Evolutionary conservation across 2,888 invertebrate genomes (phyloP).

Genomic region (Idaea aversata): DNA sequence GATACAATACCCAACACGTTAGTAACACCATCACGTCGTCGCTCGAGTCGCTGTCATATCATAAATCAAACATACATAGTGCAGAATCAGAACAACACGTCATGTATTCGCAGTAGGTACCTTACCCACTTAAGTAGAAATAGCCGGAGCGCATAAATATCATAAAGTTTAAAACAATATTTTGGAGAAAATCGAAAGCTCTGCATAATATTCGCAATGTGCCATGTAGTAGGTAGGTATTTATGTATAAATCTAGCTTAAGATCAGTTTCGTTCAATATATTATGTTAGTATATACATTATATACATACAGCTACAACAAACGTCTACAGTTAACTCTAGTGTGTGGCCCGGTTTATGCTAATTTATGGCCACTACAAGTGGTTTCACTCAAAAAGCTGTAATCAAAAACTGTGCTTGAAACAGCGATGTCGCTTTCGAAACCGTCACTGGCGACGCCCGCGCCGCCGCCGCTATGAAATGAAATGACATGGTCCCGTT

Average conservation of each 20-base stretch:
- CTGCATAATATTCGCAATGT: background rate
- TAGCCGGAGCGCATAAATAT: background rate
- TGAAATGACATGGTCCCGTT: conserved; percentile 12
- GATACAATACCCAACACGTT: conserved; percentile 26
- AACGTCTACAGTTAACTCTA: background rate
- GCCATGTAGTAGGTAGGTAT: background rate
- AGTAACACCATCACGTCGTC: background rate
- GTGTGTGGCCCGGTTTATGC: conserved; percentile 1
- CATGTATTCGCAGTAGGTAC: no score
- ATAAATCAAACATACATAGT: background rate
- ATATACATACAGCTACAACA: conserved; percentile 9
- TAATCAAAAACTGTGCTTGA: conserved; percentile 22
- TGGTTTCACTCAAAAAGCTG: conserved; percentile 24
- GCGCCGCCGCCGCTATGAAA: conserved; percentile 3
- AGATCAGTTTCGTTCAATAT: background rate
- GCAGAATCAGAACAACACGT: background rate
- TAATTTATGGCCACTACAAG: conserved; percentile 11
- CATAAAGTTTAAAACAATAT: background rate
- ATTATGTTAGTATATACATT: background rate
- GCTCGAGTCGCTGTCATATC: background rate
- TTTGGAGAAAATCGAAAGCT: background rate
- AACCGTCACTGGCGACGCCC: conserved; percentile 19
- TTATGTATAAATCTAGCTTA: background rate
- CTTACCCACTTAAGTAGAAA: background rate
- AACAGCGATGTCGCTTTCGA: conserved; percentile 28